Base-by-base conservation (phyloP, 2,113 vertebrate genomes). In the Dicentrarchus labrax region DNA sequence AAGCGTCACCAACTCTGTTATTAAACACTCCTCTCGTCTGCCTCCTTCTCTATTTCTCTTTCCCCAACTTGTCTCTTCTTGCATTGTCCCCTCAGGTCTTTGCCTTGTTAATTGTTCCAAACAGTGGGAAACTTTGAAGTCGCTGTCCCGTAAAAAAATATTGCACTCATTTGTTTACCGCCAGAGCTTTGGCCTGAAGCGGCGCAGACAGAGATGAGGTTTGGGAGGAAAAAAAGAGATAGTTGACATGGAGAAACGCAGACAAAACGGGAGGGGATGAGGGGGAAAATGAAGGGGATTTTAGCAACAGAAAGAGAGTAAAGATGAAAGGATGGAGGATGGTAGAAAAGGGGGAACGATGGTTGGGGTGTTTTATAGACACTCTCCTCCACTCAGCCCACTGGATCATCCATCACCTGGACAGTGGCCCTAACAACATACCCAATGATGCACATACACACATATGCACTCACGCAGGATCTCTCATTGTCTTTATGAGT, bases 321-420 rank as follows among this genome's bases (percentile, higher is more conserved):
- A 57, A 83, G 61, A 87, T 85, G 68, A 86, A 87, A 89, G 68
- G 61, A 75, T 74, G 47, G 76, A 76, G 39, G 60, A 83, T 56
- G 60, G 66, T 24, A 60, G 38, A 82, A 86, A 69, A 57, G 21
- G 11, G 30, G 50, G 41, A 41, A 45, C n/a, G 39, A 53, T 19
- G 57, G 39, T 22, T 38, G 36, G 24, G 54, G 60, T 90, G 85
- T 84, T 92, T 92, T 89, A 92, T 88, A 59, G 91, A 90, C 87
- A 78, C 78, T 91, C 77, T 84, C 64, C 59, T 87, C 53, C 64
- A 76, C 86, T 90, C 79, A 84, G 79, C 36, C 43, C 71, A 8
- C 8, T 54, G 65, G 71, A 72, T 74, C 81, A 92, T 94, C 88
- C 68, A 91, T 94, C 92, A 92, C 48, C 72, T 48, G 71, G 89